phyloP scores from a whole-genome alignment of 2,113 vertebrate genomes.

The Lipophrys pholis region DNA sequence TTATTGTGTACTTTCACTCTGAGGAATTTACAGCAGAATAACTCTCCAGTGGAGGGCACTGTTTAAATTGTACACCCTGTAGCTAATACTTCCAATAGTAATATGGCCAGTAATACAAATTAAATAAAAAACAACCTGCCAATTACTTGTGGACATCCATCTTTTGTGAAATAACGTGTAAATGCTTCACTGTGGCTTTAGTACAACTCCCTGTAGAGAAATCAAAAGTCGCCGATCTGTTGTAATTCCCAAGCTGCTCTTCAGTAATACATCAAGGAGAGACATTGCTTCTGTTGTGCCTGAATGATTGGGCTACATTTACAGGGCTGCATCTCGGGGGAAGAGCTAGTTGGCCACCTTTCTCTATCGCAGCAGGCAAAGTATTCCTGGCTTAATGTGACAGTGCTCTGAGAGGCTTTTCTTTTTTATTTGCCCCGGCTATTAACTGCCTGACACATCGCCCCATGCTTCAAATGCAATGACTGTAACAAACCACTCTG shows the following conservation, averaged over 20 bases:
- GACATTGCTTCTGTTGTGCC: slow-evolving; percentile 31
- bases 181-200: not conserved
- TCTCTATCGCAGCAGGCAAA: slow-evolving; percentile 27
- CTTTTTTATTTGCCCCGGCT: slow-evolving; percentile 16
- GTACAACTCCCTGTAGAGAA: slow-evolving; percentile 11
- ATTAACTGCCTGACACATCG: slow-evolving; percentile 11
- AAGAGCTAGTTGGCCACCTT: slow-evolving; percentile 14
- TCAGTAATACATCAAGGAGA: slow-evolving; percentile 31
- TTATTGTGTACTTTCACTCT: no score
- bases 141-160: not conserved
- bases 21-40: no score
- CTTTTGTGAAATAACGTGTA: not conserved
- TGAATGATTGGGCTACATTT: slow-evolving; percentile 22
- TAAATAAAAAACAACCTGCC: not conserved
- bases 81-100: no score
- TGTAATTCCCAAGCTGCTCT: slow-evolving; percentile 18
- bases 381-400: slow-evolving; percentile 42
- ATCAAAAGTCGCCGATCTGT: slow-evolving; percentile 1
- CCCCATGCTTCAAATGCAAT: slow-evolving; percentile 11
- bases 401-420: slow-evolving; percentile 3
- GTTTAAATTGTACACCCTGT: no score
- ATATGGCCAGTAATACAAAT: not conserved
- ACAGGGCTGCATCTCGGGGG: slow-evolving; percentile 9
- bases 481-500: slow-evolving; percentile 2
- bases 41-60: no score